Conservation (phyloP, 2,113 vertebrate species). For the Rostratula benghalensis region DNA sequence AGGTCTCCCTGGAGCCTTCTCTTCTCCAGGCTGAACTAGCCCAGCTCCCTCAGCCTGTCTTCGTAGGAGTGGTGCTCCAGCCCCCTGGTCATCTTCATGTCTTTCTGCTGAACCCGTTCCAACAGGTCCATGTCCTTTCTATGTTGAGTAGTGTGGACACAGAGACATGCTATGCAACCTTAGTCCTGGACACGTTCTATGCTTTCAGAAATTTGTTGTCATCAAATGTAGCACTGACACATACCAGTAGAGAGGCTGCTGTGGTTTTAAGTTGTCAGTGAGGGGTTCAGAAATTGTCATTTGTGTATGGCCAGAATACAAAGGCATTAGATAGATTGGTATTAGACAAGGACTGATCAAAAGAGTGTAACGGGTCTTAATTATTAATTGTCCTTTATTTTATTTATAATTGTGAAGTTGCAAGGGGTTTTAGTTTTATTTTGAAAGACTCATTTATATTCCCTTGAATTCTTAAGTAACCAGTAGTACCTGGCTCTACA, state of each 20-base stretch:
- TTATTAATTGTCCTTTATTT: neutral
- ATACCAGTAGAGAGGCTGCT: neutral
- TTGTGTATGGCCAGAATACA: neutral
- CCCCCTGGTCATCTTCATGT: too few species aligned
- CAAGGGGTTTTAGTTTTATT: neutral
- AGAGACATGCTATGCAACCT: neutral
- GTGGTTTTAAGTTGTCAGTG: neutral
- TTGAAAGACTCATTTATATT: neutral
- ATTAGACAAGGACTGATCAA: neutral
- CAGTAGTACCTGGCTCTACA: neutral
- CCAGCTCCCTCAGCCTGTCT: too few species aligned
- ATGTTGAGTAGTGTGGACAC: too few species aligned
- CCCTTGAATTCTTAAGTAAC: neutral
- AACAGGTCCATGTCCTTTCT: too few species aligned
- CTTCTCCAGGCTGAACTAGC: too few species aligned
- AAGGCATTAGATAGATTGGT: neutral
- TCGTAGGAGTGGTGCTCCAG: too few species aligned
- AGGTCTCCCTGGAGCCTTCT: too few species aligned
- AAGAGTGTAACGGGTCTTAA: neutral
- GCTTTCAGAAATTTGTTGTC: neutral
- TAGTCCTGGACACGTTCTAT: neutral
- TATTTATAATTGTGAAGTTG: neutral
- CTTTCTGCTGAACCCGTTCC: too few species aligned
- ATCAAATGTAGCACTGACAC: neutral
- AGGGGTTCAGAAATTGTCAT: neutral